Percentiles rank a stretch among this genome's conserved stretches.
phyloP scores from a whole-genome alignment of 53 echinoderm and acorn worm genomes.

The Astropecten irregularis region DNA sequence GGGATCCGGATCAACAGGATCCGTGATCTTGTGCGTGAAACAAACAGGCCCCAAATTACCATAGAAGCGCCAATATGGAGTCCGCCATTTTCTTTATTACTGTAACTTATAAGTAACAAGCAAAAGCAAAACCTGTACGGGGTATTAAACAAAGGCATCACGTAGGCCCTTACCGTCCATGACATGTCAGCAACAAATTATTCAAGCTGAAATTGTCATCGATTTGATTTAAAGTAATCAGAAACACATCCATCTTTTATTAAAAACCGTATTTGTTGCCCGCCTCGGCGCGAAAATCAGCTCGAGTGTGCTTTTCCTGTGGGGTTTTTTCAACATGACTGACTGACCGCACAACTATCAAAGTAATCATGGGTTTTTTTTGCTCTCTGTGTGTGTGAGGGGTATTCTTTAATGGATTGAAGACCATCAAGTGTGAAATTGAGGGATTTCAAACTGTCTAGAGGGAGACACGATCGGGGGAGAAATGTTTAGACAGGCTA shows the following conservation, averaged over 20 bases:
- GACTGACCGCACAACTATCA: constrained; percentile 42
- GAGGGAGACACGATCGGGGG: constrained; percentile 32
- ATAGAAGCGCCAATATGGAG: too few species aligned
- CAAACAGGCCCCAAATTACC: too few species aligned
- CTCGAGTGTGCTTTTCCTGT: constrained; percentile 38
- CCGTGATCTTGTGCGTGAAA: too few species aligned
- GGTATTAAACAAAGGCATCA: too few species aligned
- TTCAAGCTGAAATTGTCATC: constrained; percentile 14
- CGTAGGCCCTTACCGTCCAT: too few species aligned
- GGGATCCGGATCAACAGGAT: too few species aligned
- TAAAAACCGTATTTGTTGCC: constrained; percentile 1
- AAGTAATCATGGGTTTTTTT: constrained; percentile 47
- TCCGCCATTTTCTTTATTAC: too few species aligned
- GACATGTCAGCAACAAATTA: neutral
- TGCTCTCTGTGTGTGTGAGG: neutral
- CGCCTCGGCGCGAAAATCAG: constrained; percentile 10
- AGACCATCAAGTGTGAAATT: constrained; percentile 60
- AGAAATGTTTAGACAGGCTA: constrained; percentile 50
- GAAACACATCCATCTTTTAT: constrained; percentile 12
- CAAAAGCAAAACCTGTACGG: too few species aligned
- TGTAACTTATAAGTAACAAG: too few species aligned
- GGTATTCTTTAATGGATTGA: constrained; percentile 46
- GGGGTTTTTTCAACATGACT: constrained; percentile 21
- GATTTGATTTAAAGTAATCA: constrained; percentile 34
- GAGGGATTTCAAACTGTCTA: constrained; percentile 61